A percentile compares a stretch with the other conserved stretches of the same genome.
These are phyloP conservation scores for Phalacrocorax aristotelis DNA, from an alignment of 2,113 vertebrate species.

Conservation along the genomic window DNA sequence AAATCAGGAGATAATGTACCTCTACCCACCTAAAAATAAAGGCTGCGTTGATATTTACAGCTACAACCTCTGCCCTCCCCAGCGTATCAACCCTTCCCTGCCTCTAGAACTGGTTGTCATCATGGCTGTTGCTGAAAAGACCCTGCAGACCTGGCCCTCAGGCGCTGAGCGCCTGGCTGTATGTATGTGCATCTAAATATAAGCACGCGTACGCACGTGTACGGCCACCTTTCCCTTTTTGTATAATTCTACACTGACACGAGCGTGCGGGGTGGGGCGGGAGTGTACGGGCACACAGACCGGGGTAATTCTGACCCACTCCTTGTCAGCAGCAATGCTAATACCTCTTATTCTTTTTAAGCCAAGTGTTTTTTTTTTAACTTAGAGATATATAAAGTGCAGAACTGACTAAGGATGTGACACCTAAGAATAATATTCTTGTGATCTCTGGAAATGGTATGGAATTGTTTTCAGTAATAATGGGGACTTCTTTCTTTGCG, in stretches of 20 bases:
- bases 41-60: not conserved
- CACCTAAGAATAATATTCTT: not conserved
- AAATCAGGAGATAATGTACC: not conserved
- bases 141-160: not conserved
- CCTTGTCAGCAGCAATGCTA: not conserved
- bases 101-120: not conserved
- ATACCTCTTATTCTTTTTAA: not conserved
- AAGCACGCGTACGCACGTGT: not conserved
- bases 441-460: not conserved
- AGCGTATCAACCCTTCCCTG: not conserved
- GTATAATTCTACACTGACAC: not conserved
- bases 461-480: not conserved
- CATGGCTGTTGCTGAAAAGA: not conserved
- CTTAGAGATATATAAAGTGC: not conserved
- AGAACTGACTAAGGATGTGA: not conserved
- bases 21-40: not conserved
- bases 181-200: fast-evolving
- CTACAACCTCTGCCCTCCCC: not conserved
- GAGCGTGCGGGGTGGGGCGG: fast-evolving
- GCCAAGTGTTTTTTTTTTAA: not conserved
- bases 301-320: not conserved
- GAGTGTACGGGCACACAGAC: too few relatives aligned
- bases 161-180: not conserved
- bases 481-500: not conserved
- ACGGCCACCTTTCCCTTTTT: not conserved